Evolutionary conservation across 2,888 invertebrate genomes (phyloP).

Genomic region (Aphodius granarius): DNA sequence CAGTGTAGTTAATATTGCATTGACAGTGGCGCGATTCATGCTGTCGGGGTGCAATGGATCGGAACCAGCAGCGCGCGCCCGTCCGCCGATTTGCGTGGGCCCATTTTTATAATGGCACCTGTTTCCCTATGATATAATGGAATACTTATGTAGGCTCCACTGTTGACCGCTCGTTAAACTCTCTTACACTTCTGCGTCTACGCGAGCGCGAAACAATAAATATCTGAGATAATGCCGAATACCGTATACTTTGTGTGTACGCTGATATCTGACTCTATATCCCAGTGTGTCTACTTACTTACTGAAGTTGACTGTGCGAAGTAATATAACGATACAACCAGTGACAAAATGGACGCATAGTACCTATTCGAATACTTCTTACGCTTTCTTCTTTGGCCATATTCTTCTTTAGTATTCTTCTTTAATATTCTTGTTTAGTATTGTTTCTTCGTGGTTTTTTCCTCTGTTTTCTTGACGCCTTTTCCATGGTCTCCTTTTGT

Average conservation of each 20-base stretch:
- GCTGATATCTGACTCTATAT: neutral
- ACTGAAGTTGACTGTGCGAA: neutral
- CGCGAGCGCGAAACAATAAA: slow-evolving; percentile 43
- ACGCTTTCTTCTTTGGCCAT: too few species aligned
- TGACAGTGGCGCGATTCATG: neutral
- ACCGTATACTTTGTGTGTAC: slow-evolving; percentile 38
- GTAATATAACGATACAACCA: neutral
- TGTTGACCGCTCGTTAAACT: slow-evolving; percentile 48
- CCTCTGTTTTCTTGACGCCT: too few species aligned
- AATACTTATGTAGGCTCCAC: slow-evolving; percentile 49
- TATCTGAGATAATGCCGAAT: slow-evolving; percentile 46
- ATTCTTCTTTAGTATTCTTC: too few species aligned
- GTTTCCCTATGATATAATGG: slow-evolving; percentile 52
- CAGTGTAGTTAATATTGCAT: neutral
- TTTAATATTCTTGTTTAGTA: too few species aligned
- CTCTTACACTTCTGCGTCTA: slow-evolving; percentile 38
- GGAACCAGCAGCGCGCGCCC: neutral
- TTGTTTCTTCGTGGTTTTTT: too few species aligned
- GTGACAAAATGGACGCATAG: neutral
- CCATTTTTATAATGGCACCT: slow-evolving; percentile 52
- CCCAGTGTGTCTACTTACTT: neutral
- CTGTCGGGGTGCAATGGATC: neutral
- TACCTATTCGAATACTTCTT: too few species aligned
- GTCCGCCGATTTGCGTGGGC: slow-evolving; percentile 43
- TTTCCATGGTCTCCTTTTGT: too few species aligned